Base-by-base conservation (phyloP, 1,140 invertebrate species). In the Camponotus pennsylvanicus region DNA sequence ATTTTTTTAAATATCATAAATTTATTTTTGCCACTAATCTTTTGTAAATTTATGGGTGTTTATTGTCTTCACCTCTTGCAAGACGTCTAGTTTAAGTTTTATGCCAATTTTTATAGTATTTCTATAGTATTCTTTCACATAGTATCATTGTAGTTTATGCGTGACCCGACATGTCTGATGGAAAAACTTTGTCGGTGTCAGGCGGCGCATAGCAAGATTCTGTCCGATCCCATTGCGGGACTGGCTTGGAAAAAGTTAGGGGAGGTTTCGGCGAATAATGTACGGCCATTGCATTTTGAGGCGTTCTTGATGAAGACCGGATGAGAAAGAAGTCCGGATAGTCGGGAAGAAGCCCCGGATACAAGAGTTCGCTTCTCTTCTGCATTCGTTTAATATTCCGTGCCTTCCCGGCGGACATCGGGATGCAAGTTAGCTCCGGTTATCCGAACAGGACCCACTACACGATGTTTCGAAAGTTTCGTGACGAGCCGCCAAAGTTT, bases 351-450 rank as follows among this genome's bases (percentile, higher is more conserved):
- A 76, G 27, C 42, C 0, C 21, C 15, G 40, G 57, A 73, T 80
- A 70, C 63, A 55, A 64, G 45, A 49, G 76, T 69, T 80, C 64
- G 37, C 78, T 55, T 42, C 78, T 69, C 84, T 61, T 69, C 84
- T 61, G 59, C 82, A 78, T 82, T 77, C 84, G 77, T 91, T 91
- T 91, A 88, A 76, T 79, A 85, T 77, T 83, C 85, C 71, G 59
- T 82, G 57, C 70, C 64, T 77, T 82, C 49, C 67, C 75, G 67
- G 45, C 82, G 78, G 57, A 52, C 64, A 69, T 34, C 67, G 61
- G 76, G 76, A 87, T 70, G 82, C 86, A 77, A 76, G 85, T 64
- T 80, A 57, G 61, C 49, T 84, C 27, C 78, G 85, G 76, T 89
- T 87, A 89, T 87, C 79, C 45, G 34, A 55, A 27, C 85, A 57